A percentile compares a stretch with the other conserved stretches of the same genome.
Evolutionary conservation across 2,113 vertebrate genomes (phyloP).

Genomic region (Picathartes gymnocephalus): DNA sequence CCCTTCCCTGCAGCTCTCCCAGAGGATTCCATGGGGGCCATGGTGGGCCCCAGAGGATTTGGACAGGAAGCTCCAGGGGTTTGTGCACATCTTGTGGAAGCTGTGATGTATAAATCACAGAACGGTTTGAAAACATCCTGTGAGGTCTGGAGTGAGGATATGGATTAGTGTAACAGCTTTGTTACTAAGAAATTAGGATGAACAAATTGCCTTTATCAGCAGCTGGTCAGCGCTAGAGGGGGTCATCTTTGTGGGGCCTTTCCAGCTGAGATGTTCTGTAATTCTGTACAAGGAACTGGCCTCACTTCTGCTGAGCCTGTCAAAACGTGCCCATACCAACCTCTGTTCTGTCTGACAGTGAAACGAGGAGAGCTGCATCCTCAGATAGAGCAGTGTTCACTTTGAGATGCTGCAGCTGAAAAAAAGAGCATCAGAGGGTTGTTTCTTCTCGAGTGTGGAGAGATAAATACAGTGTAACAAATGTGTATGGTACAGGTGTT

Average conservation of each 20-base stretch:
- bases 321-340: neutral
- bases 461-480: neutral
- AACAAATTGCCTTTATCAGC: neutral
- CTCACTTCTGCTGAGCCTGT: neutral
- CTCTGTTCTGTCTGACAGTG: neutral
- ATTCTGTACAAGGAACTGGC: neutral
- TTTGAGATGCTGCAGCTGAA: neutral
- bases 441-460: neutral
- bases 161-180: neutral
- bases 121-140: rapidly evolving
- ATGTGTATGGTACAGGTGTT: neutral
- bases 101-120: neutral
- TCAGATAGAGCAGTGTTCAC: neutral
- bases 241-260: rapidly evolving
- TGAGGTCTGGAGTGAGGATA: neutral
- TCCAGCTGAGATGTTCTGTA: neutral
- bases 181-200: neutral
- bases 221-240: rapidly evolving
- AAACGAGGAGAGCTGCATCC: neutral
- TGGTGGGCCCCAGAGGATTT: neutral
- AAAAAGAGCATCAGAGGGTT: neutral
- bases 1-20: neutral
- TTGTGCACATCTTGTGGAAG: rapidly evolving
- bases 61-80: neutral
- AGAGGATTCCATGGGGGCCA: neutral